These are phyloP conservation scores for Drosophila nr. medialis DNA, from an alignment of 2,888 invertebrate species.

Conservation along the genomic window DNA sequence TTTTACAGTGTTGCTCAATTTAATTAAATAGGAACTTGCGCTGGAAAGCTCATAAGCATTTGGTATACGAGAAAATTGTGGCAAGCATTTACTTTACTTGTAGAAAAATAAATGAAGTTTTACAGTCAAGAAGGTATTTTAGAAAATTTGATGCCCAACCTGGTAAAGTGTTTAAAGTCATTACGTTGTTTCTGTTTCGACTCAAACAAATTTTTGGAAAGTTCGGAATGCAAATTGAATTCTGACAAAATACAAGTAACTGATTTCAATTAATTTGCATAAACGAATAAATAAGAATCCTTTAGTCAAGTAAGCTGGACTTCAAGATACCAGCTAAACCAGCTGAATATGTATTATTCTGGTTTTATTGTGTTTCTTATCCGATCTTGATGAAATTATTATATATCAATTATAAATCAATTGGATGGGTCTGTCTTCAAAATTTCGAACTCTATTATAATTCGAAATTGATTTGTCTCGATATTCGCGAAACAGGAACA, in stretches of 20 bases:
- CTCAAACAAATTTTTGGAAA: not conserved
- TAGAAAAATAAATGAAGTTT: not conserved
- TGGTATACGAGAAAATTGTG: not conserved
- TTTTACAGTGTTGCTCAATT: not conserved
- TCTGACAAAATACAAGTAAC: not conserved
- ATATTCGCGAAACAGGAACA: not conserved
- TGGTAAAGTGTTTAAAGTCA: not conserved
- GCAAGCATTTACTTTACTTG: not conserved
- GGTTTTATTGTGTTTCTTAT: not conserved
- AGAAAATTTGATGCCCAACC: not conserved
- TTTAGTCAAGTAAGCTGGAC: too few species aligned
- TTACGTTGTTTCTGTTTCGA: not conserved
- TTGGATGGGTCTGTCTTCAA: not conserved
- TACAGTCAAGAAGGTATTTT: not conserved
- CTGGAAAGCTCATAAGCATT: not conserved
- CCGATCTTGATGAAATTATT: not conserved
- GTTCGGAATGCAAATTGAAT: not conserved
- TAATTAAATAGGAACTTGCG: constrained; percentile 5
- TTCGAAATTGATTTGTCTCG: too few species aligned
- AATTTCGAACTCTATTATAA: not conserved
- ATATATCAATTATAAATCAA: not conserved
- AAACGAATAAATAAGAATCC: not conserved
- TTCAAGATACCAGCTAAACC: not conserved
- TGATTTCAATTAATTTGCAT: not conserved
- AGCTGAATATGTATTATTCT: not conserved